Percentiles rank a stretch among this genome's conserved stretches.
These are phyloP conservation scores for Oreochromis mossambicus DNA, from an alignment of 2,797 vertebrate genomes.

Conservation along the genomic window DNA sequence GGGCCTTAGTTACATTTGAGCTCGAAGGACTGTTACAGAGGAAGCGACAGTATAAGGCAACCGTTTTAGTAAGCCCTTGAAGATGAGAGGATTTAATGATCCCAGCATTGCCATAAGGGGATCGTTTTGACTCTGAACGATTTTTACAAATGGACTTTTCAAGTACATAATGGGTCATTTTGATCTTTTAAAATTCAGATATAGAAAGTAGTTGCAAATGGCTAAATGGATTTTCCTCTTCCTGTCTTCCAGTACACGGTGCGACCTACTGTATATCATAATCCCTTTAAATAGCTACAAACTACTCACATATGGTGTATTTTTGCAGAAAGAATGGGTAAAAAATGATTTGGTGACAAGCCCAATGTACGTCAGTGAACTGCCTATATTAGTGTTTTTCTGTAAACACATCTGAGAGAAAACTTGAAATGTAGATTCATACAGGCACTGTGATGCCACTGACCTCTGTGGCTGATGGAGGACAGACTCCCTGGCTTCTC, in stretches of 20 bases:
- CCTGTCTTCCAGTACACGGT: neutral
- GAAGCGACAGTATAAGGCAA: neutral
- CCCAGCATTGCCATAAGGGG: neutral
- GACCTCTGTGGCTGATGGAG: slow-evolving; percentile 83
- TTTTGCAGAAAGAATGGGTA: neutral
- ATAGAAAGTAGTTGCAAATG: neutral
- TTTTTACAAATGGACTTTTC: neutral
- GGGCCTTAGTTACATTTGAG: neutral
- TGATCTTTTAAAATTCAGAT: neutral
- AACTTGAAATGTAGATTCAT: neutral
- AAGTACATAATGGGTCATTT: neutral
- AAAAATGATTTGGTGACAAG: neutral
- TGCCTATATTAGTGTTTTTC: neutral
- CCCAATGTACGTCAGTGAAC: neutral
- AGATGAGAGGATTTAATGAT: neutral
- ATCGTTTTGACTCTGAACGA: neutral
- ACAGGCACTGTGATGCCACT: neutral
- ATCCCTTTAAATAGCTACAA: neutral
- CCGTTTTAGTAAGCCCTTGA: neutral
- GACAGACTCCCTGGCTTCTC: slow-evolving; percentile 74
- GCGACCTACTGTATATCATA: neutral
- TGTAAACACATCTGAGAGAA: neutral
- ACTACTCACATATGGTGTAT: neutral
- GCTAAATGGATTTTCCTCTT: neutral
- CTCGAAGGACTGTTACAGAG: neutral